Percentiles rank a stretch among this genome's conserved stretches.
These are phyloP conservation scores for Sipha flava DNA, from an alignment of 1,140 invertebrate species.

Conservation along the genomic window DNA sequence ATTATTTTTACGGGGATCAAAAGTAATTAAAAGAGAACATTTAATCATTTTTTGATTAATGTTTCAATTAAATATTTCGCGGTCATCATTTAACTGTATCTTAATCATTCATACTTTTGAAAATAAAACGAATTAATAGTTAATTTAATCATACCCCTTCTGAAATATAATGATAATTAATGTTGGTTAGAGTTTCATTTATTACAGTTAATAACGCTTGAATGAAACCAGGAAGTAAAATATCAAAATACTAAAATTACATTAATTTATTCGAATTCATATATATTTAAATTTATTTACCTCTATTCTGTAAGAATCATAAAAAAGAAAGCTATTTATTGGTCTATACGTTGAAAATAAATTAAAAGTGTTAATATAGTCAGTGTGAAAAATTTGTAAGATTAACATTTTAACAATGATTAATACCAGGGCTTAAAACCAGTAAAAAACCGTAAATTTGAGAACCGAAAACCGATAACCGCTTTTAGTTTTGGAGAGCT, in stretches of 20 bases:
- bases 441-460: no score
- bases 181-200: not conserved
- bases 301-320: no score
- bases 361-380: no score
- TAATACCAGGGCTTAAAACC: no score
- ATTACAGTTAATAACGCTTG: not conserved
- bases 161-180: not conserved
- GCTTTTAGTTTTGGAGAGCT: no score
- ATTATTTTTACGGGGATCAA: not conserved
- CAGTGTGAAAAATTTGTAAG: no score
- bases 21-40: not conserved
- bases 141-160: not conserved
- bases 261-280: no score
- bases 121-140: not conserved
- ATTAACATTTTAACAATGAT: no score
- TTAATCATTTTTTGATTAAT: conserved; percentile 6
- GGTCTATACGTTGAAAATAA: no score
- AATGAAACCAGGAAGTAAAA: not conserved
- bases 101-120: not conserved
- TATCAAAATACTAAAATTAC: not conserved
- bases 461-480: no score
- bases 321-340: no score
- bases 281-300: no score
- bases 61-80: not conserved
- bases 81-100: not conserved